Base-by-base conservation (phyloP, 2,888 invertebrate species). In the Cabera pusaria region DNA sequence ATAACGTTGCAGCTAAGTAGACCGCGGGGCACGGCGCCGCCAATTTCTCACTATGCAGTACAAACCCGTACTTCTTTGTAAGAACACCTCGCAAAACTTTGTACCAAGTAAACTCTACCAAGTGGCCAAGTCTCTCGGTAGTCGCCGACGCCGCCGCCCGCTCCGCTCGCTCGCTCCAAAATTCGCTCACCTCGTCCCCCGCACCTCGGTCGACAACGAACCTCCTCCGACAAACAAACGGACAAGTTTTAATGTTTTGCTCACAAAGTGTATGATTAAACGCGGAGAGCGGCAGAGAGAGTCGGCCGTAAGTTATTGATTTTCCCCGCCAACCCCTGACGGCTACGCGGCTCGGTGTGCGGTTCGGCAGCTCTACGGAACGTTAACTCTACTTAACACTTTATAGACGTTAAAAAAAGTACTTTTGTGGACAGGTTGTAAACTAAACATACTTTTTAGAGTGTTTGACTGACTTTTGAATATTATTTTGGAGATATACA, bases 241-340 rank as follows among this genome's bases (percentile, higher is more conserved):
- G 82, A 86, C 86, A 87, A 87, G 86, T 87, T 88, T 87, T 87
- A 88, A 87, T 87, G 87, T 88, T 87, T 87, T 86, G 87, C 86
- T 87, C 87, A 85, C 86, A 85, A 87, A 88, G 87, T 88, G 88
- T 87, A 87, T 88, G 87, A 88, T 88, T 88, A 88, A 87, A 86
- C 86, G 86, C 83, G 82, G 85, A 87, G 87, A 87, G 86, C 85
- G 85, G 77, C 79, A 78, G 82, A 84, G 87, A 86, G 87, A 85
- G 80, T 80, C 84, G 85, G 84, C 83, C 88, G 88, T 89, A 84
- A 90, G 87, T 90, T 90, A 90, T 90, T 90, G 90, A 90, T 90
- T 90, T 90, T 90, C 87, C 78, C 80, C 75, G 75, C 74, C 81
- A 78, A 82, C 81, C 87, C 88, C 85, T 81, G 66, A 85, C 81